A percentile compares a stretch with the other conserved stretches of the same genome.
phyloP scores from a whole-genome alignment of 2,797 vertebrate genomes.

The Smutsia gigantea region DNA sequence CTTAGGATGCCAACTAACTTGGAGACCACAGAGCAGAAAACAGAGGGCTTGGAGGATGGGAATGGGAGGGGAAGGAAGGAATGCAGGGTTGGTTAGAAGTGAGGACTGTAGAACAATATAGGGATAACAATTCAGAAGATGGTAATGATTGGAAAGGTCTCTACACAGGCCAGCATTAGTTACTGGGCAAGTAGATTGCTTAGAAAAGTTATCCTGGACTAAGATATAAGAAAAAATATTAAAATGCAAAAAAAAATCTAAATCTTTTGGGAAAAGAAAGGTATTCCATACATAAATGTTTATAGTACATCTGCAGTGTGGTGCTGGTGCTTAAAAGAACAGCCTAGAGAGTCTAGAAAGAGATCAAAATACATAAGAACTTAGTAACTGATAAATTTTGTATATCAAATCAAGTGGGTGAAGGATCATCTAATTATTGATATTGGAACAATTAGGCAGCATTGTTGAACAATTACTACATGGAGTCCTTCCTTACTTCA shows the following conservation, averaged over 20 bases:
- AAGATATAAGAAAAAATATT: background rate
- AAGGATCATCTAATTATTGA: background rate
- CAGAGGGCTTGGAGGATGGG: background rate
- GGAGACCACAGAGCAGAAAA: background rate
- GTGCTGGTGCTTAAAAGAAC: background rate
- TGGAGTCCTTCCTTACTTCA: background rate
- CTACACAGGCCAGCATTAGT: too few species aligned
- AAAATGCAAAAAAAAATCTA: background rate
- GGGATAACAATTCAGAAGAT: background rate
- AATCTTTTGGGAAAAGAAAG: background rate
- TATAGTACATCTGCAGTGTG: background rate
- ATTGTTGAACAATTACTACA: background rate
- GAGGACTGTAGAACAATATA: background rate
- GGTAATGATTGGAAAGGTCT: background rate
- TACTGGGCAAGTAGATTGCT: background rate
- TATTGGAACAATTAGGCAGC: background rate
- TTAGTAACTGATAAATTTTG: background rate
- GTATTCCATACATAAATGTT: background rate
- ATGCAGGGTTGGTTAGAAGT: background rate
- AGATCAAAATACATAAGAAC: background rate
- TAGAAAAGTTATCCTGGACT: background rate
- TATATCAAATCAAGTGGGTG: background rate
- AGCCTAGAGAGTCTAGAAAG: background rate
- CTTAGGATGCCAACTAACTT: background rate
- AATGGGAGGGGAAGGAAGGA: background rate